These are phyloP conservation scores for Apostichopus californicus DNA, from an alignment of 35 echinoderm and acorn worm genomes.

Conservation along the genomic window DNA sequence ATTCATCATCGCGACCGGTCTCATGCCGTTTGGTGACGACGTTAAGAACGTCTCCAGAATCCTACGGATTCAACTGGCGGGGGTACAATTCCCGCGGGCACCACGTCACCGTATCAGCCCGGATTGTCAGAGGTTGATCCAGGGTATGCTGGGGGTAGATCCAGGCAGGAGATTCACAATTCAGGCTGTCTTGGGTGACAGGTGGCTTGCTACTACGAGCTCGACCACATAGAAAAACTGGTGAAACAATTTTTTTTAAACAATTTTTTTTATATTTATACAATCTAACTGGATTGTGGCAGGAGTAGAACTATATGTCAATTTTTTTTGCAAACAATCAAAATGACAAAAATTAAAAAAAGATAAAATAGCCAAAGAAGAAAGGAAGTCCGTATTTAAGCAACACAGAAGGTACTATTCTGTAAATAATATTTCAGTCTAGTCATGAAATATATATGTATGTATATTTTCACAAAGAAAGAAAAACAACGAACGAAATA, in stretches of 20 bases:
- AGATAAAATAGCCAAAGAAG: too few relatives aligned
- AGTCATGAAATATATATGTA: too few relatives aligned
- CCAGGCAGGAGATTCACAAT: slow-evolving; percentile 26
- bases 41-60: slow-evolving; percentile 80
- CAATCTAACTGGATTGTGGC: too few relatives aligned
- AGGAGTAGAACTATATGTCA: too few relatives aligned
- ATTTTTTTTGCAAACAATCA: too few relatives aligned
- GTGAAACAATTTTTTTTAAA: background rate
- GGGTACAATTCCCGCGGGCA: slow-evolving; percentile 57
- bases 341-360: too few relatives aligned
- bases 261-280: too few relatives aligned
- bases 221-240: background rate
- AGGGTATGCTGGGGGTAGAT: slow-evolving; percentile 68
- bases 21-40: slow-evolving; percentile 96
- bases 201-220: background rate
- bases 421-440: too few relatives aligned
- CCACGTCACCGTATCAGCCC: slow-evolving; percentile 12
- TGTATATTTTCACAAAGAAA: too few relatives aligned
- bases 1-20: slow-evolving; percentile 81
- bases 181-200: slow-evolving; percentile 40
- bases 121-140: slow-evolving; percentile 72
- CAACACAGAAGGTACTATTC: too few relatives aligned
- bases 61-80: slow-evolving; percentile 64
- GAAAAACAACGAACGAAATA: too few relatives aligned
- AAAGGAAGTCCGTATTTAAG: too few relatives aligned